Evolutionary conservation across 2,797 vertebrate genomes (phyloP).

Genomic region (Alauda arvensis): DNA sequence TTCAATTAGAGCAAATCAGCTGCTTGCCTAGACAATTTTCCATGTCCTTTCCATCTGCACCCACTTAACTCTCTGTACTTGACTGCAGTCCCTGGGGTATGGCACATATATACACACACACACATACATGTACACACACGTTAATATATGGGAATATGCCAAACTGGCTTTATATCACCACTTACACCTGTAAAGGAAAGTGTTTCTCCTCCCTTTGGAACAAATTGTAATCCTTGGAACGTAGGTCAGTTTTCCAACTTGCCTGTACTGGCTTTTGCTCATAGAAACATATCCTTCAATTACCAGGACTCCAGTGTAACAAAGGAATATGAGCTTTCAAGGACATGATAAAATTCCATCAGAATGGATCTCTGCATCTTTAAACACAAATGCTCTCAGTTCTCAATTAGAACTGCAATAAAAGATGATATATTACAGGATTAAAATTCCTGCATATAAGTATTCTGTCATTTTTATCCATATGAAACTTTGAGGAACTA

Average conservation of each 20-base stretch:
- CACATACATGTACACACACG: fast-evolving
- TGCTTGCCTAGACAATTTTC: background rate
- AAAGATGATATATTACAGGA: background rate
- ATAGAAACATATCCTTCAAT: background rate
- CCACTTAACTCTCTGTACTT: background rate
- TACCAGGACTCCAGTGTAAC: background rate
- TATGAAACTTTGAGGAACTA: background rate
- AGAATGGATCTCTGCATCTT: background rate
- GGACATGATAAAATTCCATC: background rate
- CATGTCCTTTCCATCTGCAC: fast-evolving
- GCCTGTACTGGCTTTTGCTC: background rate
- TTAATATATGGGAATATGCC: background rate
- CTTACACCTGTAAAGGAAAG: background rate
- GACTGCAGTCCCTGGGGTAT: background rate
- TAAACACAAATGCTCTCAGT: background rate
- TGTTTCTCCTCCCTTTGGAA: background rate
- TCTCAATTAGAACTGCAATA: background rate
- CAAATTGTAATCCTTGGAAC: background rate
- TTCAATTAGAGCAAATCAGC: background rate
- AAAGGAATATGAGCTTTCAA: background rate
- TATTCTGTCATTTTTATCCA: background rate
- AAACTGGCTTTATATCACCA: background rate
- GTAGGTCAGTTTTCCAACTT: background rate
- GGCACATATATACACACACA: no score
- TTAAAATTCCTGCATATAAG: background rate